Base-by-base conservation (phyloP, 2,797 vertebrate genomes). In the Pristis pectinata region DNA sequence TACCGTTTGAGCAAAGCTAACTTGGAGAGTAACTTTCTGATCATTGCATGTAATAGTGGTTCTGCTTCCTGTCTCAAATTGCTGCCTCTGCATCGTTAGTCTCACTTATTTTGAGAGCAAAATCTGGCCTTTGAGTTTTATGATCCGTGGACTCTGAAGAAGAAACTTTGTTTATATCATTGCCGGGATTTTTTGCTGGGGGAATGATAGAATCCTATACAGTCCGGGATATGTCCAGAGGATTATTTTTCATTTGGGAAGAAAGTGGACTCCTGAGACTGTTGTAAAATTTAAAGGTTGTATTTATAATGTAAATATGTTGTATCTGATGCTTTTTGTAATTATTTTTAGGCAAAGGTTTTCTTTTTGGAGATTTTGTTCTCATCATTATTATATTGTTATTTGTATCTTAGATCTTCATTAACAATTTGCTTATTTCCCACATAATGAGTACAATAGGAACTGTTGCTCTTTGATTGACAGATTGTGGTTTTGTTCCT, bases 141-240 rank as follows among this genome's bases (percentile, higher is more conserved):
- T 34, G 82, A 85, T 85, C 82, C 13, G 15, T 37, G 34, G 49
- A 85, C 2, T 27, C 10, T 13, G 82, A 34, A 85, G 49, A 83
- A 83, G 22, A 96, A 96, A 97, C 95, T 96, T 96, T 96, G 96
- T 61, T 37, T 61, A 61, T 91, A 2, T 64, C 22, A 22, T 91
- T 91, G 87, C 30, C 30, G 10, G 8, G 24, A 59, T 19, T 8
- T 83, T 83, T 7, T 6, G 9, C 3, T 9, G 1, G 19, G 15
- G 59, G 17, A 91, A 91, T 89, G 56, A 64, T n/a, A 89, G 85
- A 91, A 64, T 64, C n/a, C 17, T 37, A 34, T 7, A 41, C 17
- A 17, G 17, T 67, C 19, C 87, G 41, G n/a, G 17, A 10, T 67
- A 41, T 67, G 61, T 72, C 9, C 53, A 94, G 49, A n/a, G 30